Evolutionary conservation across 2,797 vertebrate genomes (phyloP).

Genomic region (Hyperoplus immaculatus): DNA sequence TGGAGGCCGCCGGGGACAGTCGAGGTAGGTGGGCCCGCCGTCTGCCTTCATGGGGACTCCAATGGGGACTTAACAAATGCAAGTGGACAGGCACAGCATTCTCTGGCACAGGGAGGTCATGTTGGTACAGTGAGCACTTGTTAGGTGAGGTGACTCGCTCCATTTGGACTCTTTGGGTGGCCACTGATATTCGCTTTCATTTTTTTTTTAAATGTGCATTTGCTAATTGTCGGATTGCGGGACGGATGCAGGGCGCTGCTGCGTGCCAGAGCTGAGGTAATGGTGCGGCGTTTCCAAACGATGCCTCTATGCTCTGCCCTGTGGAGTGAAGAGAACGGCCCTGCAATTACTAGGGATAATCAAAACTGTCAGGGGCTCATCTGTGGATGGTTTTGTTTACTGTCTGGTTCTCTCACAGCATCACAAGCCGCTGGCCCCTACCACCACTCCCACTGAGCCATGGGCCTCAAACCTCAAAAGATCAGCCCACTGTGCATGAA

Average conservation of each 20-base stretch:
- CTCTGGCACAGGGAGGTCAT: conserved; percentile 78
- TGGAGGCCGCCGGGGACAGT: conserved; percentile 79
- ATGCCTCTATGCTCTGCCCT: conserved; percentile 78
- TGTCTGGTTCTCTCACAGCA: conserved; percentile 73
- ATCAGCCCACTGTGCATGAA: conserved; percentile 38
- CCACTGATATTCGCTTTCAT: conserved; percentile 79
- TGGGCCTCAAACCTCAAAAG: conserved; percentile 46
- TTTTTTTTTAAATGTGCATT: conserved; percentile 70
- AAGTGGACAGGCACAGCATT: conserved; percentile 86
- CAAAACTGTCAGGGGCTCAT: conserved; percentile 81
- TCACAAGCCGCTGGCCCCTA: conserved; percentile 53
- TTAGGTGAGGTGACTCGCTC: conserved; percentile 77
- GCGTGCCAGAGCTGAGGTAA: conserved; percentile 85
- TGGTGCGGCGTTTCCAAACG: conserved; percentile 75
- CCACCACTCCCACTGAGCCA: conserved; percentile 34
- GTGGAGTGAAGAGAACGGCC: conserved; percentile 75
- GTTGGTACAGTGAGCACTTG: conserved; percentile 82
- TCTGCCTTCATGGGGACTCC: conserved; percentile 80
- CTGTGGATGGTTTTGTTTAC: conserved; percentile 74
- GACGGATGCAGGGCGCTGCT: conserved; percentile 65
- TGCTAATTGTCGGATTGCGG: conserved; percentile 81
- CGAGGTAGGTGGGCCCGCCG: conserved; percentile 86
- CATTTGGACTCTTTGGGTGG: conserved; percentile 84
- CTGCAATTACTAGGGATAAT: conserved; percentile 85
- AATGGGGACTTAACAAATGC: conserved; percentile 85